These are phyloP conservation scores for Ferrisia virgata DNA, from an alignment of 2,888 invertebrate species.

Conservation along the genomic window DNA sequence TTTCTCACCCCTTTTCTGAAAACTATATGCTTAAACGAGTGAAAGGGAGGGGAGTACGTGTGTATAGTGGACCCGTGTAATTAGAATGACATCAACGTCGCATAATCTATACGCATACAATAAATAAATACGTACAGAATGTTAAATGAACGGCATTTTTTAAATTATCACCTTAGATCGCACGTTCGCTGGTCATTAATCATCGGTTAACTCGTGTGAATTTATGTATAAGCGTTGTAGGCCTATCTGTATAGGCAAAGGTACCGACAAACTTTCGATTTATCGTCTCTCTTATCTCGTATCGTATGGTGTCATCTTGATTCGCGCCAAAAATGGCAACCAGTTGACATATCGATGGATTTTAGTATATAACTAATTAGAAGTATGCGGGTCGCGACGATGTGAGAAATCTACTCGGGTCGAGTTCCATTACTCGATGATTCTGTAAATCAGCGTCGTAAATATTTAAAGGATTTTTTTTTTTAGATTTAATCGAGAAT, in stretches of 20 bases:
- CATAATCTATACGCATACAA: neutral
- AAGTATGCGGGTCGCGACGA: neutral
- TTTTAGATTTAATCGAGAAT: too few species aligned
- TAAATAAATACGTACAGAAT: neutral
- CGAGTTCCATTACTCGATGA: too few species aligned
- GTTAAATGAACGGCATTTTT: neutral
- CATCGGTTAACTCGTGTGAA: neutral
- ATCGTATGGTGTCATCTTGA: neutral
- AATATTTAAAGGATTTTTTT: too few species aligned
- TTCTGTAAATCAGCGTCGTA: too few species aligned
- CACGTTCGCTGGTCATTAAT: constrained; percentile 1
- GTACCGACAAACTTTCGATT: neutral
- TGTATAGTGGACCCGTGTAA: neutral
- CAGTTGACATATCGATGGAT: neutral
- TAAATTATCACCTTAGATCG: neutral
- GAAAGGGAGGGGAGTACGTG: neutral
- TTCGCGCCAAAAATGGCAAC: neutral
- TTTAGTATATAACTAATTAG: too few species aligned
- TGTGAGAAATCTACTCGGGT: neutral
- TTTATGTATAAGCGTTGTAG: too few species aligned
- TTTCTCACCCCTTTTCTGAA: neutral
- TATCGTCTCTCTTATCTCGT: neutral
- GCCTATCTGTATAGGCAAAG: too few species aligned
- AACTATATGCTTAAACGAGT: neutral
- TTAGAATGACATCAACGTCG: neutral